Base-by-base conservation (phyloP, 2,888 invertebrate species). In the Ormia ochracea region DNA sequence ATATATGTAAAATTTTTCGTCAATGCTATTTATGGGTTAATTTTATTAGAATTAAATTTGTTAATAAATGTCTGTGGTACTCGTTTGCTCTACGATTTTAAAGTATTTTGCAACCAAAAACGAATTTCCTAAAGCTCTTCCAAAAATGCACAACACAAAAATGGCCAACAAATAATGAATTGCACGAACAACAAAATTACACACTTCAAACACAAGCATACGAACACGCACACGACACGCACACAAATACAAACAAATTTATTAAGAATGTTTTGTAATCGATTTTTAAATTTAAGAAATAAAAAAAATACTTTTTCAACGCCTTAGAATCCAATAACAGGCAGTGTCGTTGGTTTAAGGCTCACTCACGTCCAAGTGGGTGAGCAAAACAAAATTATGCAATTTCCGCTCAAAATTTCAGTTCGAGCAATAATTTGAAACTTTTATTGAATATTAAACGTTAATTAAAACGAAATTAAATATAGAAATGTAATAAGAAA, bases 341-440 rank as follows among this genome's bases (percentile, higher is more conserved):
- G 14, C 19, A 3, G 3, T 45, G 36, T 43, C 21, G 23, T 38
- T 66, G 28, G 5, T 14, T 41, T 36, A 38, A 17, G 38, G 14
- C 31, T 56, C 63, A 73, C 31, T 56, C 63, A 73, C 54, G 54
- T 63, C 61, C n/a, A n/a, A 7, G 36, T 21, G n/a, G 48, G 41
- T 17, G 41, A 19, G 36, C 31, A 48, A 56, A n/a, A n/a, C 33
- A 61, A 73, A 52, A 58, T 78, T 78, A 74, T 74, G 74, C 78
- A 74, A 78, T 74, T 78, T 78, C 78, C 78, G 73, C 41, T 65
- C 19, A 12, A 26, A 26, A 31, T 43, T 43, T 1, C 5, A 31
- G 7, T 36, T 61, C 33, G 6, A 28, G 3, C 33, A 54, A 36
- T 43, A 26, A 43, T 17, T 58, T n/a, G 3, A 31, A 28, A 43